These are phyloP conservation scores for Muntiacus muntjak DNA, from an alignment of 2,113 vertebrate genomes.

Conservation along the genomic window DNA sequence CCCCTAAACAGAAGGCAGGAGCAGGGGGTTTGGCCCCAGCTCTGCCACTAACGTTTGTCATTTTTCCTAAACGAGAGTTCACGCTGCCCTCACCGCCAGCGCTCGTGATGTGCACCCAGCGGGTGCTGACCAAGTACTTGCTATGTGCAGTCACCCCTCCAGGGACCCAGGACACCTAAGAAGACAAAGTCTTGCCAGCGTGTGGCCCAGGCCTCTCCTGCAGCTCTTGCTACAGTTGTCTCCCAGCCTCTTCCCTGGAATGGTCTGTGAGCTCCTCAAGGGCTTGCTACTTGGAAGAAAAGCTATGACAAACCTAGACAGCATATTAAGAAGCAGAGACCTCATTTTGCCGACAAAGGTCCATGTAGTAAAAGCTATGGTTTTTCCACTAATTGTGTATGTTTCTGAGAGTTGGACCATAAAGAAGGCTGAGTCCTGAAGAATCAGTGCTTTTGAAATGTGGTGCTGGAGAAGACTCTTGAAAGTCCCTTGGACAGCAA, in stretches of 20 bases:
- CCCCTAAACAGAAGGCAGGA: neutral
- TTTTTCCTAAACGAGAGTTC: neutral
- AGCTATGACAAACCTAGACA: neutral
- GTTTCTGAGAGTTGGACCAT: neutral
- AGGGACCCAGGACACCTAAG: neutral
- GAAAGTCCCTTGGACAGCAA: too few relatives aligned
- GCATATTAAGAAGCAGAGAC: neutral
- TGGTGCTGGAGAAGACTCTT: too few relatives aligned
- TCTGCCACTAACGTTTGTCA: neutral
- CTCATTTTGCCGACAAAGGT: fast-evolving
- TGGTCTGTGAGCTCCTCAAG: neutral
- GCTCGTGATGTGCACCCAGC: neutral
- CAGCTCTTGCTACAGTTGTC: neutral
- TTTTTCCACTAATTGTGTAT: neutral
- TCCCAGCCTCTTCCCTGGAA: neutral
- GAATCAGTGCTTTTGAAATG: too few relatives aligned
- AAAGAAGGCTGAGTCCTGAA: neutral
- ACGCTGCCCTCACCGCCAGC: neutral
- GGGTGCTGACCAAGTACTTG: neutral
- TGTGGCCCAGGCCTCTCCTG: neutral
- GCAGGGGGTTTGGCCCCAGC: neutral
- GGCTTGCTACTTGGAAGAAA: neutral
- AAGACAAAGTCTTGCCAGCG: neutral
- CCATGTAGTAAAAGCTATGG: neutral
- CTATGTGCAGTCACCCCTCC: neutral